Evolutionary conservation across 92 coral and sea anemone species (phyloP), one percentile per base, ranked within the genome.

Genomic region (Paramuricea clavata): DNA sequence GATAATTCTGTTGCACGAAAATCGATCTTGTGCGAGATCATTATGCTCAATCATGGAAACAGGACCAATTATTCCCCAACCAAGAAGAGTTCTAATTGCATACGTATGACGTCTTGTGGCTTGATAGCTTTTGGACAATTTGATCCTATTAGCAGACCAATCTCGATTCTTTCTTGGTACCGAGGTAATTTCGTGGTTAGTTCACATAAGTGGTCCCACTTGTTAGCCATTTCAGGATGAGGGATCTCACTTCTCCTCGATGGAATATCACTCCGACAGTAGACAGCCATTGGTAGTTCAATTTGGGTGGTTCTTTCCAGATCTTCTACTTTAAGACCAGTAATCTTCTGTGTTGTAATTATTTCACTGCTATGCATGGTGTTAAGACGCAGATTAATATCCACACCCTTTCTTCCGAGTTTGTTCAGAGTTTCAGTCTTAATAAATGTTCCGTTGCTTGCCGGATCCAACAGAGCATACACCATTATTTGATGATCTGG

Each of bases 391-490:
- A 78, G 85, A 7, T 64, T 43, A 12, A 85, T 56, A 2, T 35
- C 89, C 13, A 90, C 85, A 28, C 95, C 91, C 5, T 81, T 70
- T 21, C 76, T n/a, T 19, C 83, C 69, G 8, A 92, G 89, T 23
- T 22, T 62, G 9, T 39, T 49, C 16, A 77, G 13, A 16, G 59
- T 76, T 16, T 86, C 89, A 7, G 86, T 82, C 13, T 88, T 89
- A 0, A 89, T 41, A 50, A 89, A 92, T 26, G 87, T 76, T n/a
- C 89, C 76, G 65, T 90, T 89, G 28, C 89, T 87, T 31, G 86
- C 92, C 10, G 83, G 85, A 61, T 93, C 92, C 26, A 90, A 68
- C 0, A 93, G 90, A 5, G 93, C 92, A 22, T 90, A 90, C 0
- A 80, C 88, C 64, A 86, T 56, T 0, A 92, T 76, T 52, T 69